A percentile compares a stretch with the other conserved stretches of the same genome.
Evolutionary conservation across 2,797 vertebrate species (phyloP).

Genomic region (Lacerta viridis): DNA sequence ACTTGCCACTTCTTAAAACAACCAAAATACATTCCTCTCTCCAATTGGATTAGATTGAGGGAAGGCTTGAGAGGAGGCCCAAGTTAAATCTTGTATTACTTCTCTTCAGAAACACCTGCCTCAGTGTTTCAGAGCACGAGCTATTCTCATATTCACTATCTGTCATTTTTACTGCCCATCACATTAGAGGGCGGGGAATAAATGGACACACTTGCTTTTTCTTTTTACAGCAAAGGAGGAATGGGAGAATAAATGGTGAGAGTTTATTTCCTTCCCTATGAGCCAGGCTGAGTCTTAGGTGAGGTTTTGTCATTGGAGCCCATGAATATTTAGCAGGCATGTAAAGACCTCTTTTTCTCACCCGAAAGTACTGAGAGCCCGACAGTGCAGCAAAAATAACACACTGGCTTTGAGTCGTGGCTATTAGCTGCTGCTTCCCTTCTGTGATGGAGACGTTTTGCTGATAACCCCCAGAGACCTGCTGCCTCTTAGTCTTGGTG

Average conservation of each 20-base stretch:
- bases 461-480: slow-evolving; percentile 12
- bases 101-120: background rate
- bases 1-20: background rate
- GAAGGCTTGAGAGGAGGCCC: background rate
- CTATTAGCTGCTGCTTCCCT: slow-evolving; percentile 13
- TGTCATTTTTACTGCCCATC: background rate
- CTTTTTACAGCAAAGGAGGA: background rate
- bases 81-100: background rate
- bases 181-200: background rate
- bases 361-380: background rate
- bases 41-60: background rate
- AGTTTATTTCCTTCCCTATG: background rate
- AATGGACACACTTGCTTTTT: background rate
- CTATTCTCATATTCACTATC: background rate
- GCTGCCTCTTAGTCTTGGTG: slow-evolving; percentile 8
- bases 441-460: slow-evolving; percentile 28
- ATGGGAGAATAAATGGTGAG: background rate
- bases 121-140: background rate
- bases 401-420: background rate
- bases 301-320: background rate
- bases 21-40: background rate
- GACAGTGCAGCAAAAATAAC: background rate
- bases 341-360: background rate
- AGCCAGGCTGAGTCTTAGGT: background rate
- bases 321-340: slow-evolving; percentile 35